These are phyloP conservation scores for Psephotus haematonotus DNA, from an alignment of 2,113 vertebrate genomes.

Conservation along the genomic window DNA sequence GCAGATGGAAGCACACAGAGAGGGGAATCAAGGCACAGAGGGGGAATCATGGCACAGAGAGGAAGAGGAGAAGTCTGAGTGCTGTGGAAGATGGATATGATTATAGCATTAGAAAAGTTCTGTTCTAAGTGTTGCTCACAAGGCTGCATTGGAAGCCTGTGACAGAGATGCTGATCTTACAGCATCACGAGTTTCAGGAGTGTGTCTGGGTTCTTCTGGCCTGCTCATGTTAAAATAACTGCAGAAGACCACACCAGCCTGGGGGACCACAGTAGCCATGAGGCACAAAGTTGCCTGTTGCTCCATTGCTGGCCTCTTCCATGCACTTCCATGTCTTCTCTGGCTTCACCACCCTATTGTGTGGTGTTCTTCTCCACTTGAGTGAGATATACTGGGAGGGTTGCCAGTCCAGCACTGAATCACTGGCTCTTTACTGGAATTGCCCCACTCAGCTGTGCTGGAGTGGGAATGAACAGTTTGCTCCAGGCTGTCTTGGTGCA, in stretches of 20 bases:
- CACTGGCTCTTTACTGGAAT: background rate
- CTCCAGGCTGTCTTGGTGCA: background rate
- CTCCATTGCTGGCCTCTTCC: background rate
- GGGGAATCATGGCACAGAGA: accelerated
- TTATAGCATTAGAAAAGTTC: background rate
- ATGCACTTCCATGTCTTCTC: background rate
- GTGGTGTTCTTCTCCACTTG: background rate
- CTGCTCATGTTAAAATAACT: background rate
- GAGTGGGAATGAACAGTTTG: background rate
- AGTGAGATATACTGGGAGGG: background rate
- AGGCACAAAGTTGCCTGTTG: background rate
- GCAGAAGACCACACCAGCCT: background rate
- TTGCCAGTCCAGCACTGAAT: background rate
- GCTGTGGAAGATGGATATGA: background rate
- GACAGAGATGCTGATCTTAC: background rate
- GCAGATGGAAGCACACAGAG: background rate
- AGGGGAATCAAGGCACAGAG: accelerated
- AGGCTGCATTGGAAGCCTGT: background rate
- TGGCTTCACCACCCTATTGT: background rate
- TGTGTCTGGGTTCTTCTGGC: background rate
- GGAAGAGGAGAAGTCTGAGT: background rate
- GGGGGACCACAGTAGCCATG: background rate
- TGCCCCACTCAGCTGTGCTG: background rate
- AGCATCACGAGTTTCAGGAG: background rate
- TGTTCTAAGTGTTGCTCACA: background rate